phyloP scores from a whole-genome alignment of 2,113 vertebrate species.

The Platichthys flesus region DNA sequence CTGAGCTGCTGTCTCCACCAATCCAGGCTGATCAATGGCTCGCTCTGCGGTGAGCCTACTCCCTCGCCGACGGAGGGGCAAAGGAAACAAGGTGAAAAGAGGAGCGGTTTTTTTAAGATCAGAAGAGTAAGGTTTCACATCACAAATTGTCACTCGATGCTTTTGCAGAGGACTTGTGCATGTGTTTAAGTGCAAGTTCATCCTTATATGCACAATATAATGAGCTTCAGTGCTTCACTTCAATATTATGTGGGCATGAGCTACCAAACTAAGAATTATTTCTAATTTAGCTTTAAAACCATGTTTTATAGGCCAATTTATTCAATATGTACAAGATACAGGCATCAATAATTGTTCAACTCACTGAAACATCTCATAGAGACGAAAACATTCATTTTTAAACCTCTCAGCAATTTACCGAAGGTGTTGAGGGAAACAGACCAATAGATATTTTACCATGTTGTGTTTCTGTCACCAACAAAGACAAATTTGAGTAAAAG shows the following conservation, averaged over 20 bases:
- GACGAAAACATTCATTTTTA: too few relatives aligned
- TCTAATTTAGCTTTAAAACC: slow-evolving; percentile 2
- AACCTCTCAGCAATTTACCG: too few relatives aligned
- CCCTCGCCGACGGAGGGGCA: slow-evolving; percentile 41
- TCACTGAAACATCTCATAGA: not conserved
- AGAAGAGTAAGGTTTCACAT: slow-evolving; percentile 36
- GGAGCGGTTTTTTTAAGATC: slow-evolving; percentile 41
- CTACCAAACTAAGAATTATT: not conserved
- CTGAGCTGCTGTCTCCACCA: slow-evolving; percentile 74
- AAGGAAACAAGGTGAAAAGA: slow-evolving; percentile 36
- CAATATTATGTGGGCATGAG: too few relatives aligned
- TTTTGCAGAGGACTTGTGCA: not conserved
- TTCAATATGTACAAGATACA: too few relatives aligned
- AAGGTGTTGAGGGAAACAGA: too few relatives aligned
- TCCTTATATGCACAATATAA: not conserved
- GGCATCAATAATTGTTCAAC: not conserved
- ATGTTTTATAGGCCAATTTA: not conserved
- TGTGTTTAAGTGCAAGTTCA: not conserved
- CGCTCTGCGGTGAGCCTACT: slow-evolving; percentile 49
- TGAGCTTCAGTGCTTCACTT: too few relatives aligned
- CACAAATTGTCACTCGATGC: slow-evolving; percentile 11
- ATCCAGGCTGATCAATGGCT: slow-evolving; percentile 78
- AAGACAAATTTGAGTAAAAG: not conserved
- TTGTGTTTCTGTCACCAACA: not conserved
- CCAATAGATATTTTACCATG: too few relatives aligned